Evolutionary conservation across 2,797 vertebrate species (phyloP), one percentile per base, ranked within the genome.

Genomic region (Chelon auratus): DNA sequence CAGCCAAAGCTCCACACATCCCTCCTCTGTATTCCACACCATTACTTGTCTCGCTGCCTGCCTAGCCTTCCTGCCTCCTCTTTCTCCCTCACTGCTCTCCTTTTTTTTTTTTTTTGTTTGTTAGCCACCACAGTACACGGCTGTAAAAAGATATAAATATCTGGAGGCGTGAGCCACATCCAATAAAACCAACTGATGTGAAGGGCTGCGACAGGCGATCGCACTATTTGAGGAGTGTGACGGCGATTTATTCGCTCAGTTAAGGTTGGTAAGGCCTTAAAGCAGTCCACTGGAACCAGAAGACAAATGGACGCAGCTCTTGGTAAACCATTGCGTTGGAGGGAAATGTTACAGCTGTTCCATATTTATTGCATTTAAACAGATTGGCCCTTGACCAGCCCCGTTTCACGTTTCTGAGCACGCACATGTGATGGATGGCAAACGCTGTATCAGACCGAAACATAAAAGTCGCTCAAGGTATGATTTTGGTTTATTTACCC

Each of bases 61-160:
- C 72, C 69, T 63, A 62, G 72, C 75, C 48, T 53, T 59, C 76
- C 69, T 68, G 68, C 72, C 63, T 78, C 63, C 72, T 68, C 57
- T 75, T 83, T 77, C 83, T 83, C 67, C 77, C 77, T 84, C 79
- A 39, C 78, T 84, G 68, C 77, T 61, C 37, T 33, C 13, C 70
- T 30, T 0, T 57, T 33, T 54, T 68, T 40, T 45, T 51, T 37
- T 73, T 65, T 73, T 73, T 22, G 87, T 91, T 90, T 85, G 83
- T 84, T 83, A 68, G 76, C 80, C 68, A 80, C 75, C 77, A 80
- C 79, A 77, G 75, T 75, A 81, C 72, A 72, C 24, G 79, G 81
- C 84, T 80, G 85, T 83, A 86, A 88, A 88, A 82, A 83, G 77
- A 92, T 89, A 92, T 89, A 93, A 93, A 92, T 93, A 93, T 89